phyloP scores from a whole-genome alignment of 2,888 invertebrate species.

The Hydroisotoma schaefferi region DNA sequence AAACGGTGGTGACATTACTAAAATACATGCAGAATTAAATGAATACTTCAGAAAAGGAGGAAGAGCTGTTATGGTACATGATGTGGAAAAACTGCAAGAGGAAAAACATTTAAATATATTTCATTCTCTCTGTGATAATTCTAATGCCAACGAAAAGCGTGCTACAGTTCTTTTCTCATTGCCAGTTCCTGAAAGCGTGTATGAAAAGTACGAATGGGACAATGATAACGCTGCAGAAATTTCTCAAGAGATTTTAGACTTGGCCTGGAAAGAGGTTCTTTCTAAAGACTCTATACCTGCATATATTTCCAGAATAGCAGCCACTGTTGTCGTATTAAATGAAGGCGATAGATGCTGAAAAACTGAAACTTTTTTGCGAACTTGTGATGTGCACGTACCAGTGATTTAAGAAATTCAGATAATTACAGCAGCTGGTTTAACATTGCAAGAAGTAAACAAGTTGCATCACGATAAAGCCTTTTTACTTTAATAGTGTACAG shows the following conservation, averaged over 20 bases:
- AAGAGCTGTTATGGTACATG: slow-evolving; percentile 31
- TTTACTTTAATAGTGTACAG: too few relatives aligned
- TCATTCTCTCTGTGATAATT: slow-evolving; percentile 46
- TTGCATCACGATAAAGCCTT: too few relatives aligned
- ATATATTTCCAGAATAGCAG: slow-evolving; percentile 38
- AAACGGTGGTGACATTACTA: slow-evolving; percentile 17
- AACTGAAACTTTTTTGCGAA: too few relatives aligned
- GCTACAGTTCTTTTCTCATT: slow-evolving; percentile 41
- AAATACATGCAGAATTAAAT: slow-evolving; percentile 33
- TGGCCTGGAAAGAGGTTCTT: slow-evolving; percentile 25
- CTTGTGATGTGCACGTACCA: too few relatives aligned
- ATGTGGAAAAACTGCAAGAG: slow-evolving; percentile 28
- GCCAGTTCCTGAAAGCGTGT: slow-evolving; percentile 25
- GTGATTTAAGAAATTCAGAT: too few relatives aligned
- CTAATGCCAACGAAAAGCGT: slow-evolving; percentile 35
- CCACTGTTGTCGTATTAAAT: slow-evolving; percentile 35
- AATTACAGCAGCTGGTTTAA: too few relatives aligned
- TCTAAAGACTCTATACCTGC: slow-evolving; percentile 39
- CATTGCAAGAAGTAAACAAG: too few relatives aligned
- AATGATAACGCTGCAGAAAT: slow-evolving; percentile 29
- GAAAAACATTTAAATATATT: slow-evolving; percentile 35
- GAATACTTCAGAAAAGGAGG: slow-evolving; percentile 32
- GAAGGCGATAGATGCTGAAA: slow-evolving; percentile 39
- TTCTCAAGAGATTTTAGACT: slow-evolving; percentile 23
- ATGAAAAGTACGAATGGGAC: slow-evolving; percentile 22